phyloP scores from a whole-genome alignment of 1,140 invertebrate species.

The Plectrocnemia conspersa region DNA sequence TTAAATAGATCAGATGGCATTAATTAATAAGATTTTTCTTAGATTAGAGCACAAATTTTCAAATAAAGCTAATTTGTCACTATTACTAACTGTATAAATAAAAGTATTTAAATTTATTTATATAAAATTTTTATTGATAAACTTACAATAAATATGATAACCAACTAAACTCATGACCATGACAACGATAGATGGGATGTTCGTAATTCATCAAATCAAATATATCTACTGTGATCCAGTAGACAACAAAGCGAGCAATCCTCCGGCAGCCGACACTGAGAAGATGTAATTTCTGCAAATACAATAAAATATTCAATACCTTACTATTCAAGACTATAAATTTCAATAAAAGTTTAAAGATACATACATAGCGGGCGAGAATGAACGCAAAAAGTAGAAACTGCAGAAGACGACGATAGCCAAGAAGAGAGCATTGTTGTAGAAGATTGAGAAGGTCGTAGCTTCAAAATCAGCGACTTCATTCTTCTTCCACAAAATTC shows the following conservation, averaged over 20 bases:
- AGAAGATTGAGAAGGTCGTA: constrained; percentile 98
- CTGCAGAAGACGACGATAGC: constrained; percentile 91
- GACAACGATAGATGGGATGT: constrained; percentile 8
- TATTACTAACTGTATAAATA: too few relatives aligned
- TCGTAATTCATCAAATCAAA: background rate
- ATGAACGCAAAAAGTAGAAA: constrained; percentile 88
- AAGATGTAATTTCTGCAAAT: constrained; percentile 77
- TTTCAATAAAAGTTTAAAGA: background rate
- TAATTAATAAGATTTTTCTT: too few relatives aligned
- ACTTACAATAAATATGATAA: constrained; percentile 24
- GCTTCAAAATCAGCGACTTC: constrained; percentile 99
- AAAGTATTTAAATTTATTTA: too few relatives aligned
- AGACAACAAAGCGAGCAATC: constrained; percentile 84
- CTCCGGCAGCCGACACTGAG: constrained; percentile 79
- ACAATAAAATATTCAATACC: constrained; percentile 45
- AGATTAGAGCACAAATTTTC: too few relatives aligned
- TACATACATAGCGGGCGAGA: constrained; percentile 79
- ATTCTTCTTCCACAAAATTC: constrained; percentile 98
- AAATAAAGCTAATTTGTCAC: too few relatives aligned
- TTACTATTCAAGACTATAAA: constrained; percentile 23
- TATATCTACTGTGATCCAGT: constrained; percentile 61
- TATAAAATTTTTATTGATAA: constrained; percentile 17
- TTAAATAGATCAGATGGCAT: too few relatives aligned
- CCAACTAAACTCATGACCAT: constrained; percentile 12
- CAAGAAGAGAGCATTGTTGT: constrained; percentile 96